These are phyloP conservation scores for Mimachlamys varia DNA, from an alignment of 2,888 invertebrate species.

Conservation along the genomic window DNA sequence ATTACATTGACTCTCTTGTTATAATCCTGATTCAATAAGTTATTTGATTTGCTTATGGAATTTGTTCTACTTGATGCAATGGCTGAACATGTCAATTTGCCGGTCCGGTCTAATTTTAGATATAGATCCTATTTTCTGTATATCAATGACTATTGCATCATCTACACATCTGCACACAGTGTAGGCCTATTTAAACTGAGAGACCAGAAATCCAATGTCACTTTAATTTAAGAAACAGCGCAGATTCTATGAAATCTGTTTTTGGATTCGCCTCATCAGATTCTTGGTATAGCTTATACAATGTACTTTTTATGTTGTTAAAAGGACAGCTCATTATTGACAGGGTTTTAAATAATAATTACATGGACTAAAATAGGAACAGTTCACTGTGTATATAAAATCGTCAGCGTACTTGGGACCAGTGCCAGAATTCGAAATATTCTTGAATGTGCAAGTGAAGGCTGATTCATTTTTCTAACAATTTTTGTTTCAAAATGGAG, in stretches of 20 bases:
- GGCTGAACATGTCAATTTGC: no score
- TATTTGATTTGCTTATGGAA: not conserved
- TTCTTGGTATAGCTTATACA: not conserved
- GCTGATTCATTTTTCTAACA: not conserved
- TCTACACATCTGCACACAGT: not conserved
- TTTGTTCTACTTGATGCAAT: no score
- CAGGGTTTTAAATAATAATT: not conserved
- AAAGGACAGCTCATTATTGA: not conserved
- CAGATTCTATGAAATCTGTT: not conserved
- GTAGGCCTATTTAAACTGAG: not conserved
- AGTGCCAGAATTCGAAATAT: not conserved
- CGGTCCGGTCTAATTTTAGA: no score
- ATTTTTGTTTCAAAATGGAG: not conserved
- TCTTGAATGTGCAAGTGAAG: not conserved
- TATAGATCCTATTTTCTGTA: no score
- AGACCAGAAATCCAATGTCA: not conserved
- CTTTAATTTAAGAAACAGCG: not conserved
- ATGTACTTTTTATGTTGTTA: no score
- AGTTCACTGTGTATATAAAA: not conserved
- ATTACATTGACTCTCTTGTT: not conserved
- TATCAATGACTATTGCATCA: slow-evolving; percentile 5
- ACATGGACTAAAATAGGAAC: not conserved
- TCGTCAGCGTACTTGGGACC: not conserved
- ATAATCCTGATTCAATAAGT: not conserved
- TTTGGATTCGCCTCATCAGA: not conserved